Evolutionary conservation across 2,797 vertebrate species (phyloP).

Genomic region (Halcyon badia): DNA sequence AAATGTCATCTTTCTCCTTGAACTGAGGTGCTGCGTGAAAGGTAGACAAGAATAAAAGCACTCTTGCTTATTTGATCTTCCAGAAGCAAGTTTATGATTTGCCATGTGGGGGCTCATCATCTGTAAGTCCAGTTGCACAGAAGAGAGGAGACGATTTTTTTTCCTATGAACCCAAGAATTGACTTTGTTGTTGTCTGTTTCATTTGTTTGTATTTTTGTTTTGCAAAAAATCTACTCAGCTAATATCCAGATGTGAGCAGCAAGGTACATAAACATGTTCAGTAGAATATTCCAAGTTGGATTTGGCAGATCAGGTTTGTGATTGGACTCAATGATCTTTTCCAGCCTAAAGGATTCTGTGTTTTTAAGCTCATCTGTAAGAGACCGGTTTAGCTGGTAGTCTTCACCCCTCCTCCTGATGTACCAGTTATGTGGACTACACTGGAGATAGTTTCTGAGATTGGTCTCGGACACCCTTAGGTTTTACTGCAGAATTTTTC

Average conservation of each 20-base stretch:
- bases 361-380: not conserved
- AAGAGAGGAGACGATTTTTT: not conserved
- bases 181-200: not conserved
- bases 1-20: not conserved
- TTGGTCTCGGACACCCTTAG: not conserved
- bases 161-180: rapidly evolving
- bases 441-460: not conserved
- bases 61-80: not conserved
- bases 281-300: not conserved
- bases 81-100: not conserved
- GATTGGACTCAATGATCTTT: not conserved
- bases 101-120: not conserved
- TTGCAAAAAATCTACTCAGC: not conserved
- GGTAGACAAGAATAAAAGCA: not conserved
- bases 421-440: not conserved
- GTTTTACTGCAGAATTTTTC: not conserved
- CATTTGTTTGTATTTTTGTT: not conserved
- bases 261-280: not conserved
- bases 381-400: not conserved
- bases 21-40: not conserved
- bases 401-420: not conserved
- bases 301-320: not conserved
- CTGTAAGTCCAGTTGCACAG: not conserved
- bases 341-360: not conserved
- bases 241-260: not conserved